Evolutionary conservation across 2,888 invertebrate species (phyloP), one percentile per base, ranked within the genome.

Genomic region (Thymelicus lineola): DNA sequence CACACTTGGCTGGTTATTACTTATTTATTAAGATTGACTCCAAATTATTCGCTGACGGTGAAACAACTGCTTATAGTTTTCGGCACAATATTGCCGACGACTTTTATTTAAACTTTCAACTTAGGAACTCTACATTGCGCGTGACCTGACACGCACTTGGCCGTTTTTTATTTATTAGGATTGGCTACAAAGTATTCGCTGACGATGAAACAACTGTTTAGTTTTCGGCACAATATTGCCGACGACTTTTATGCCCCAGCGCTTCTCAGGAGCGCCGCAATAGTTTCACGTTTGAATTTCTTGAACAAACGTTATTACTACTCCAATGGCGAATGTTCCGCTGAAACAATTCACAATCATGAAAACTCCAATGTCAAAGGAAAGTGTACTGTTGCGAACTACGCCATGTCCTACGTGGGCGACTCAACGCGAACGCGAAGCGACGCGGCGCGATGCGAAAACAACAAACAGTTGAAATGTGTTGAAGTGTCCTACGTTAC

Each of bases 251-350:
- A 81, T 81, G 81, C 81, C 77, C 76, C 80, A 76, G 73, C 78
- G 80, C 83, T 79, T 81, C 80, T 80, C 79, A 76, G 75, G 76
- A 77, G 77, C 79, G 80, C 82, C 85, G 82, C 87, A 88, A 90
- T 88, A 90, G 89, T 89, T 90, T 81, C 86, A 80, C 87, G 87
- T 89, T 89, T 89, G 89, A 89, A 90, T 90, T 89, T 89, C 89
- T 88, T 85, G 86, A 87, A 86, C 89, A 89, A 90, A 90, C 88
- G 87, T 88, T 90, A 90, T 91, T 91, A 90, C 89, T 85, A 86
- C 84, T 85, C 84, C 86, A 86, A 89, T 86, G 82, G 88, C 80
- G 81, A 82, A 89, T 86, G 86, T 86, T 88, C 85, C 81, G 79
- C 81, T 86, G 85, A 90, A 90, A 90, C 89, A 89, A 90, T 90